A percentile compares a stretch with the other conserved stretches of the same genome.
Conservation (phyloP, 2,113 vertebrate species). For the Salminus brasiliensis region DNA sequence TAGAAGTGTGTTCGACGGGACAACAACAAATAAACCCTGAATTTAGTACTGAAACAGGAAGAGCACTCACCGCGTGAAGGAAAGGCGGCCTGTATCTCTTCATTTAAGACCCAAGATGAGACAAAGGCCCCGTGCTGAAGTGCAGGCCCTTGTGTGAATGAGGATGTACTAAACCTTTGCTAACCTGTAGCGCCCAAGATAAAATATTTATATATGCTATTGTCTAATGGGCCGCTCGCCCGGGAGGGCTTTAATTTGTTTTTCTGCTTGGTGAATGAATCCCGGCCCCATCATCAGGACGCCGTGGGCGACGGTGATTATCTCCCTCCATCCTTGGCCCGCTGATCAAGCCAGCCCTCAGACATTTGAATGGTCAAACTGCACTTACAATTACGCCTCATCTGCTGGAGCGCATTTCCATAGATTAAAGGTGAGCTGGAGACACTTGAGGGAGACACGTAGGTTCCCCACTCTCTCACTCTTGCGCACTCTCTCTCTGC, state of each 20-base stretch:
- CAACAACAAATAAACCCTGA: background rate
- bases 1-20: background rate
- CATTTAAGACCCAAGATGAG: slow-evolving; percentile 43
- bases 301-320: slow-evolving; percentile 69
- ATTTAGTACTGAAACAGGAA: background rate
- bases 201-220: slow-evolving; percentile 85
- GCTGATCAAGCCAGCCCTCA: slow-evolving; percentile 66
- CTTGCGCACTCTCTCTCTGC: slow-evolving; percentile 2
- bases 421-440: slow-evolving; percentile 76
- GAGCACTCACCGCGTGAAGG: background rate
- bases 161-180: slow-evolving; percentile 79
- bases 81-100: background rate
- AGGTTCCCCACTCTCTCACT: slow-evolving; percentile 5
- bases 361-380: slow-evolving; percentile 74
- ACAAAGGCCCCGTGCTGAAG: slow-evolving; percentile 65
- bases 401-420: slow-evolving; percentile 74
- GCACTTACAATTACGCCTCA: slow-evolving; percentile 78
- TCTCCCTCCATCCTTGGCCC: slow-evolving; percentile 58
- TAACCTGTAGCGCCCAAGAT: slow-evolving; percentile 78
- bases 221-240: slow-evolving; percentile 69
- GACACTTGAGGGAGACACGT: slow-evolving; percentile 55
- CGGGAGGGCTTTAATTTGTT: slow-evolving; percentile 78
- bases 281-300: slow-evolving; percentile 74
- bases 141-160: slow-evolving; percentile 75
- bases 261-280: slow-evolving; percentile 76